Evolutionary conservation across 2,113 vertebrate genomes (phyloP).

Genomic region (Jacana jacana): DNA sequence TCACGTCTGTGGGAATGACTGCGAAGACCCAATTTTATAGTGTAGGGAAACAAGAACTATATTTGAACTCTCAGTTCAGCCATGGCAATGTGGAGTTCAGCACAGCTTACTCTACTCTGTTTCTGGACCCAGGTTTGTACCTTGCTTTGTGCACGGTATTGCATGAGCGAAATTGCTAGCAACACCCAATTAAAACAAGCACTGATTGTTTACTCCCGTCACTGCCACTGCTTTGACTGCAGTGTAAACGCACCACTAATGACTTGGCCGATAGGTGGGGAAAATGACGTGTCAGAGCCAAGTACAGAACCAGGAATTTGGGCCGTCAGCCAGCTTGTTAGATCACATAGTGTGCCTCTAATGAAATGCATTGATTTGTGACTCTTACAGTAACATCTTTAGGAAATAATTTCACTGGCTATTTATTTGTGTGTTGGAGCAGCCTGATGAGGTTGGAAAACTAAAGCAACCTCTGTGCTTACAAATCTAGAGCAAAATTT

Average conservation of each 20-base stretch:
- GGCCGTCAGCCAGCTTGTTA: constrained; percentile 29
- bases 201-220: constrained; percentile 37
- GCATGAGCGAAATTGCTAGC: neutral
- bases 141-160: neutral
- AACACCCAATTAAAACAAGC: constrained; percentile 41
- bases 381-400: constrained; percentile 40
- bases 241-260: constrained; percentile 21
- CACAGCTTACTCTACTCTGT: neutral
- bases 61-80: neutral
- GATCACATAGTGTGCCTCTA: constrained; percentile 26
- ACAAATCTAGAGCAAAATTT: neutral
- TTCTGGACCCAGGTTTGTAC: neutral
- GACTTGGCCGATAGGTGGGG: constrained; percentile 29
- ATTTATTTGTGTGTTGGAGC: constrained; percentile 18
- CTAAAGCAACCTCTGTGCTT: neutral
- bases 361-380: constrained; percentile 48
- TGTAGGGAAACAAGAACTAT: neutral
- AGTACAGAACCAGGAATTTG: constrained; percentile 42
- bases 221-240: constrained; percentile 45
- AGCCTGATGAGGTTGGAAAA: neutral
- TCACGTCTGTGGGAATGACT: neutral
- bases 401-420: constrained; percentile 31
- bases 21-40: neutral
- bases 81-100: neutral
- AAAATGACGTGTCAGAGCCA: constrained; percentile 20